These are phyloP conservation scores for Drosophila mayri DNA, from an alignment of 1,140 invertebrate genomes.

Conservation along the genomic window DNA sequence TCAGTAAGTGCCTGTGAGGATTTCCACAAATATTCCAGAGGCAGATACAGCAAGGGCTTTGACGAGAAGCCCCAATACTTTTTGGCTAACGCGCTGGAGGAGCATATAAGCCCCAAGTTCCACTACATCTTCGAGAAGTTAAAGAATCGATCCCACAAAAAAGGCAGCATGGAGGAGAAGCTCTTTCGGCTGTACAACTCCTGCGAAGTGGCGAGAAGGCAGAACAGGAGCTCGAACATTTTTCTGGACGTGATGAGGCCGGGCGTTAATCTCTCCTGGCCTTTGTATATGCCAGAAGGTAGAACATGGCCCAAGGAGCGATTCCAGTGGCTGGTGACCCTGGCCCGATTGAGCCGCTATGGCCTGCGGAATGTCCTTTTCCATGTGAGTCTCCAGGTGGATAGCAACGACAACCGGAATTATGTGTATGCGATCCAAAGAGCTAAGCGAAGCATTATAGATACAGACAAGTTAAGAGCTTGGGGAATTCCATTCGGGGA, in stretches of 20 bases:
- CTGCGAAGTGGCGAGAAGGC: background rate
- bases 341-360: background rate
- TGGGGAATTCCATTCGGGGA: background rate
- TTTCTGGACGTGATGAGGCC: background rate
- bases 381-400: background rate
- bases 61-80: background rate
- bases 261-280: background rate
- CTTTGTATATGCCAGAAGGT: background rate
- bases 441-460: too few species aligned
- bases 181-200: background rate
- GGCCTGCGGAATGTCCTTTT: background rate
- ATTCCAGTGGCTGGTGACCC: background rate
- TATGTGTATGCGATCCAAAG: background rate
- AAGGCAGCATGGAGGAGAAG: background rate
- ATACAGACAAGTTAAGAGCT: background rate
- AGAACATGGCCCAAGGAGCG: background rate
- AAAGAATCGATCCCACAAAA: background rate
- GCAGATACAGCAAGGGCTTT: background rate
- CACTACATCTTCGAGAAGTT: background rate
- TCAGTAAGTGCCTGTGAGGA: background rate
- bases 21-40: slow-evolving; percentile 2
- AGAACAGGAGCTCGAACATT: background rate
- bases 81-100: background rate
- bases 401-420: background rate
- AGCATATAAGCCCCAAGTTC: background rate